Base-by-base conservation (phyloP, 2,113 vertebrate species). In the Xiphias gladius region DNA sequence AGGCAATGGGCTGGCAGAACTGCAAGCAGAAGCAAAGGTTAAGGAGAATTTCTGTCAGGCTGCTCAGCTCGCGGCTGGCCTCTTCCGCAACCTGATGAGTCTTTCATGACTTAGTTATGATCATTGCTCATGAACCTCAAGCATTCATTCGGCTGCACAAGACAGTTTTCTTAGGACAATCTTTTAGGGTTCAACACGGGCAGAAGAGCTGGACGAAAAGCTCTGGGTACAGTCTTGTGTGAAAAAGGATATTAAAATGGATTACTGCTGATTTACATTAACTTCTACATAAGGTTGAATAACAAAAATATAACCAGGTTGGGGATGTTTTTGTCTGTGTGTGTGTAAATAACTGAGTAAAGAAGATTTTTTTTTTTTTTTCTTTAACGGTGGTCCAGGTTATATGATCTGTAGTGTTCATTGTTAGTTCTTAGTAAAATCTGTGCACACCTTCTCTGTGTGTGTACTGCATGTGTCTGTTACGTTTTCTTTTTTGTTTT, bases 31-130 rank as follows among this genome's bases (percentile, higher is more conserved):
- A 58, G 66, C 35, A 62, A 68, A 79, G 80, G 76, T 85, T 71
- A 78, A 87, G 57, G 24, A 37, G 64, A 30, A 83, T 75, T 81
- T 73, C 16, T 63, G 70, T 81, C 62, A 20, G 20, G 65, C 41
- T 35, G 39, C 70, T 59, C 28, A n/a, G 7, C 65, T 61, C 19
- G 0, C 65, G n/a, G 57, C 20, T 39, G 1, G 28, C 61, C 69
- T 71, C 62, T 30, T 57, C 80, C 52, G n/a, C 80, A 82, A 59
- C 55, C 86, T 66, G 75, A 85, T 70, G 76, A 73, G 17, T 61
- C 50, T 78, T 78, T 80, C 24, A 2, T 61, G 62, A 63, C 76
- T 59, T 67, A n/a, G 62, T 75, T 72, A 65, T 79, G 61, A 73
- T 73, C 37, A 28, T 0, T 14, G 12, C 28, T 70, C 58, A 30